A percentile compares a stretch with the other conserved stretches of the same genome.
These are phyloP conservation scores for Piezodorus guildinii DNA, from an alignment of 1,140 invertebrate genomes.

Conservation along the genomic window DNA sequence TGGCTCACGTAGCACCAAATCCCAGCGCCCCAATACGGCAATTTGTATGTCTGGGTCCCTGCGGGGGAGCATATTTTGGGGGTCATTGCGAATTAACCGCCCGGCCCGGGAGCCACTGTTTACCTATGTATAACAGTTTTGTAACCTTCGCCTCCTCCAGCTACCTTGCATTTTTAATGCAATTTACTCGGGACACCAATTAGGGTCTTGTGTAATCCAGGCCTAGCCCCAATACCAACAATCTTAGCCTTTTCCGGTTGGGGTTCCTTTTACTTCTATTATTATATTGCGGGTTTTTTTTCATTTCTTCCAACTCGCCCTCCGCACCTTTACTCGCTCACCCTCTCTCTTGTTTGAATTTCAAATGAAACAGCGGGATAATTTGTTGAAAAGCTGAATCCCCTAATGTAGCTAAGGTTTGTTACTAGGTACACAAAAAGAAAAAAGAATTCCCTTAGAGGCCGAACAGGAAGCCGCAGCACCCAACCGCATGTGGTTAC, in stretches of 20 bases:
- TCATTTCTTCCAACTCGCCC: too few species aligned
- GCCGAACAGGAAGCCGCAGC: too few species aligned
- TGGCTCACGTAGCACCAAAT: conserved; percentile 1
- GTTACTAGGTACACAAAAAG: too few species aligned
- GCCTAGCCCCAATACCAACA: background rate
- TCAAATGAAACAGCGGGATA: too few species aligned
- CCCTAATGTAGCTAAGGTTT: too few species aligned
- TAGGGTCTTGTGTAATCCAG: background rate
- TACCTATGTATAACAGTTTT: conserved; percentile 14
- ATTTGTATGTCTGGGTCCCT: background rate
- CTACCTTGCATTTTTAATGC: conserved; percentile 11
- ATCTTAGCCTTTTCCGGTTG: background rate
- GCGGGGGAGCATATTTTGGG: background rate
- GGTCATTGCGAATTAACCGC: conserved; percentile 11
- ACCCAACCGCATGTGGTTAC: too few species aligned
- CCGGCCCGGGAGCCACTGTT: background rate
- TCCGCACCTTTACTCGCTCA: too few species aligned
- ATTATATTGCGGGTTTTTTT: too few species aligned
- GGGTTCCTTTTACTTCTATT: too few species aligned
- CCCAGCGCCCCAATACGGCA: conserved; percentile 9
- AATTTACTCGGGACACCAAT: conserved; percentile 11
- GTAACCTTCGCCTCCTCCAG: background rate
- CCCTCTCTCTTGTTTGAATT: too few species aligned
- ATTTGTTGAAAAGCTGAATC: too few species aligned
- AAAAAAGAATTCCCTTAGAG: too few species aligned